Evolutionary conservation across 2,113 vertebrate genomes (phyloP).

Genomic region (Tringa solitaria): DNA sequence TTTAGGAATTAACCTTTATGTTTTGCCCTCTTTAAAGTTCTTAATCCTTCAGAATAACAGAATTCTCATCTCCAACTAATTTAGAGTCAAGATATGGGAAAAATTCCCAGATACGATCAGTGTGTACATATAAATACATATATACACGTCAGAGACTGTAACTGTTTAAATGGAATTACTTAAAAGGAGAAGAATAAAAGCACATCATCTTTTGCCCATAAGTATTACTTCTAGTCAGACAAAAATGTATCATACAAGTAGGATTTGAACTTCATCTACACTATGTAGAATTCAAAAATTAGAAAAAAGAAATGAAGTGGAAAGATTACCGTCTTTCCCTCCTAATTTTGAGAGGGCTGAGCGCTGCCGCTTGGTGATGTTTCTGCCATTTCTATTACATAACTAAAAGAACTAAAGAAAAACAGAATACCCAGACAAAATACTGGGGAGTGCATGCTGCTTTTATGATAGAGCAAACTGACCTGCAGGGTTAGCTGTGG

Average conservation of each 20-base stretch:
- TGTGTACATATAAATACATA: neutral
- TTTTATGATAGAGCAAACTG: neutral
- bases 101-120: neutral
- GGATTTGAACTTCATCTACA: neutral
- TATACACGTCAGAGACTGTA: rapidly evolving
- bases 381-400: neutral
- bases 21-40: neutral
- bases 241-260: no score
- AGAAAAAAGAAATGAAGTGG: neutral
- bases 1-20: neutral
- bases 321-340: neutral
- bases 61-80: neutral
- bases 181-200: neutral
- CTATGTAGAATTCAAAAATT: neutral
- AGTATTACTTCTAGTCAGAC: no score
- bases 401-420: neutral
- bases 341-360: neutral
- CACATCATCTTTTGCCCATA: neutral
- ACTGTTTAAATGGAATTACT: neutral
- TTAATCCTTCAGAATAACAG: neutral
- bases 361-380: neutral
- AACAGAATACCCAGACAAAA: neutral
- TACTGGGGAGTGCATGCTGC: neutral
- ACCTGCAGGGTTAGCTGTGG: neutral
- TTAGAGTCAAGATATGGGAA: neutral